Base-by-base conservation (phyloP, 1,140 invertebrate genomes). In the Drosophila quadrilineata region DNA sequence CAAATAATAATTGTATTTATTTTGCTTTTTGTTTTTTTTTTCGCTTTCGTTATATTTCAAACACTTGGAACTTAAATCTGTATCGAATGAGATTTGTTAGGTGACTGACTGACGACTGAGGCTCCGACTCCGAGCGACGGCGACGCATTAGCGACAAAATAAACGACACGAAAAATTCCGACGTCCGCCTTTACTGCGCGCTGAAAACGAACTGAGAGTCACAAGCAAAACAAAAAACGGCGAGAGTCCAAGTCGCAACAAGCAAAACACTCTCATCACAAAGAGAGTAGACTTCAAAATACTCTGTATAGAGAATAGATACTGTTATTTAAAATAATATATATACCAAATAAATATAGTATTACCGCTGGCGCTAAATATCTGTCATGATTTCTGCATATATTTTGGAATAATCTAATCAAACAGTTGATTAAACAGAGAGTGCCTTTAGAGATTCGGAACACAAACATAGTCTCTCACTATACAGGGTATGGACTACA, bases 51-150 rank as follows among this genome's bases (percentile, higher is more conserved):
- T n/a, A n/a, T n/a, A n/a, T n/a, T n/a, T n/a, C n/a, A n/a, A n/a
- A n/a, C 49, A 53, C 35, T 53, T 26, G 35, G 17, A 65, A 48
- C 45, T 59, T 59, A 52, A 52, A 52, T 67, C 16, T 60, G 21
- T 19, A 46, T 17, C 56, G 17, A 41, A 24, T 48, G 28, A 19
- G 38, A 62, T 45, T n/a, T 49, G 54, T 43, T 49, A 40, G 31
- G 36, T n/a, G 38, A 16, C 35, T 41, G n/a, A 36, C 21, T n/a
- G n/a, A n/a, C 10, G 57, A 19, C 26, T 50, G 21, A 35, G 63
- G 56, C 63, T 60, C 48, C 64, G 64, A 67, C 57, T 62, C 57
- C 57, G 64, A 54, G 58, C 33, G 58, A 63, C 57, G 49, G 65
- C 65, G 59, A 68, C 65, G 50, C 58, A 49, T 48, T 60, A 29